These are phyloP conservation scores for Lepus europaeus DNA, from an alignment of 2,113 vertebrate species.

Conservation along the genomic window DNA sequence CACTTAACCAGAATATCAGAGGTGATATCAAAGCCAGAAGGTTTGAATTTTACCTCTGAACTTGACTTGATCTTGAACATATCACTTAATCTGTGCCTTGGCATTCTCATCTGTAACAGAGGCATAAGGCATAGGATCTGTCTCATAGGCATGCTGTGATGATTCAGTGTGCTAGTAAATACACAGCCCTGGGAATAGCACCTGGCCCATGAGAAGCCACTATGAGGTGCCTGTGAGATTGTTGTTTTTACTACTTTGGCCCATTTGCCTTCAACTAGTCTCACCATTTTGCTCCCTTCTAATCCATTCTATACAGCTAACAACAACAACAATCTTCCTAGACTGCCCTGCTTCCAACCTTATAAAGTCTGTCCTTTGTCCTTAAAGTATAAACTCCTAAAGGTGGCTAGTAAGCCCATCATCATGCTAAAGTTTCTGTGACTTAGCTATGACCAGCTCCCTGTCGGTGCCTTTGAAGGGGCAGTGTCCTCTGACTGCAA, in stretches of 20 bases:
- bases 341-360: neutral
- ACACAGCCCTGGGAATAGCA: neutral
- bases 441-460: neutral
- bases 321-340: neutral
- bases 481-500: neutral
- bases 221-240: neutral
- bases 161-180: neutral
- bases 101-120: slow-evolving; percentile 5
- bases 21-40: neutral
- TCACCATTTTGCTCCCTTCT: neutral
- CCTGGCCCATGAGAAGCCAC: neutral
- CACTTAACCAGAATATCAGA: neutral
- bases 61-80: neutral
- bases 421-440: neutral
- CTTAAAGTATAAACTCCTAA: neutral
- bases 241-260: neutral
- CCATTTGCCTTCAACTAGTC: neutral
- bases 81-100: neutral
- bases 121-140: neutral
- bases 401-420: neutral
- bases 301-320: neutral
- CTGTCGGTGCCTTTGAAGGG: neutral
- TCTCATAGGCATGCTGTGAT: neutral
- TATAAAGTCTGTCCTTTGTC: neutral
- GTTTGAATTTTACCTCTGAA: neutral